Conservation (phyloP, 2,888 invertebrate species). For the Seladonia tumulorum region DNA sequence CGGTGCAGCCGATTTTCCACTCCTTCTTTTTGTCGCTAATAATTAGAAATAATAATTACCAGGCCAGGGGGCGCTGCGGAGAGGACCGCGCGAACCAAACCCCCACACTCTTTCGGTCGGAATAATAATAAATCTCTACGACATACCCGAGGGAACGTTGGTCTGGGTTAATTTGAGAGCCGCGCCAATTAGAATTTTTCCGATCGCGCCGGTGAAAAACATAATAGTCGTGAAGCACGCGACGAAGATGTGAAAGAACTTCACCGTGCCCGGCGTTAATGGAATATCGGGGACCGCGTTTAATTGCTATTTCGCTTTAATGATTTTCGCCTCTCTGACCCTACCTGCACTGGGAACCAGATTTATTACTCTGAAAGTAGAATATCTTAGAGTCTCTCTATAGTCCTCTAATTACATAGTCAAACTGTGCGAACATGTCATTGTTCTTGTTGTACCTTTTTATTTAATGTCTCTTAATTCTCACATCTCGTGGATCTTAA, state of each 20-base stretch:
- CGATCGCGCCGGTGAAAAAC: constrained; percentile 41
- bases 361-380: background rate
- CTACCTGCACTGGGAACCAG: background rate
- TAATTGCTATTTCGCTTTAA: constrained; percentile 43
- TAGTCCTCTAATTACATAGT: background rate
- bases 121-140: constrained; percentile 57
- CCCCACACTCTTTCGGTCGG: background rate
- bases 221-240: constrained; percentile 42
- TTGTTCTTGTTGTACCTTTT: background rate
- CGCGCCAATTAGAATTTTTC: constrained; percentile 56
- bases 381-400: background rate
- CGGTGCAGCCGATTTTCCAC: constrained; percentile 17
- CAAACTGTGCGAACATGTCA: background rate
- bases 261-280: constrained; percentile 16
- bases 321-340: constrained; percentile 16
- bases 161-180: constrained; percentile 53
- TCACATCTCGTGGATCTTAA: too few species aligned
- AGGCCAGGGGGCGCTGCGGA: constrained; percentile 13
- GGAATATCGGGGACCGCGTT: constrained; percentile 8
- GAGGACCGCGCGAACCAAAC: background rate
- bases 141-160: constrained; percentile 18
- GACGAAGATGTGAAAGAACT: constrained; percentile 30
- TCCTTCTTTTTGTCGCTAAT: constrained; percentile 43
- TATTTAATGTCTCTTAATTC: too few species aligned
- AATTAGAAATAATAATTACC: constrained; percentile 67